A percentile compares a stretch with the other conserved stretches of the same genome.
phyloP scores from a whole-genome alignment of 2,113 vertebrate genomes.

The Leiothrix lutea region DNA sequence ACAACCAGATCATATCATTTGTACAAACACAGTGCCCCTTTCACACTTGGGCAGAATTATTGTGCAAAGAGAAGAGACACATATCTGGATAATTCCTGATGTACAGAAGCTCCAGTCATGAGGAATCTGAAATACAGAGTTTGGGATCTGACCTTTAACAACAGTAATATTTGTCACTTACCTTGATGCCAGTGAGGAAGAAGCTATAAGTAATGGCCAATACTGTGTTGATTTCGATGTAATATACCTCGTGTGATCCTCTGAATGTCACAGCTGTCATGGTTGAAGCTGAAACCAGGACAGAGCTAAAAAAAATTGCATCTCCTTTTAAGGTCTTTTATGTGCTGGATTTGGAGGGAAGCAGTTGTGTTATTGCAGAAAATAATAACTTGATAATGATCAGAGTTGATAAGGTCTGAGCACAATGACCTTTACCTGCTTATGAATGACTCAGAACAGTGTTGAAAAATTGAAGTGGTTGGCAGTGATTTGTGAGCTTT shows the following conservation, averaged over 20 bases:
- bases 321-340: neutral
- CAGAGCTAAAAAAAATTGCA: neutral
- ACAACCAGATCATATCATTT: neutral
- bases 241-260: neutral
- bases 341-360: neutral
- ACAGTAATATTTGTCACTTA: neutral
- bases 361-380: neutral
- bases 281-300: neutral
- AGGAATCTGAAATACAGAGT: neutral
- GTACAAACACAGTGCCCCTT: neutral
- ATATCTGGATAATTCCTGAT: neutral
- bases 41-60: neutral
- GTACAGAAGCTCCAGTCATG: neutral
- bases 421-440: constrained; percentile 51
- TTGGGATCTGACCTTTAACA: constrained; percentile 14
- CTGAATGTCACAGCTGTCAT: neutral
- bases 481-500: constrained; percentile 25
- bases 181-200: neutral
- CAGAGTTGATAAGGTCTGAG: constrained; percentile 8
- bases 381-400: constrained; percentile 36
- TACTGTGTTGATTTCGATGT: neutral
- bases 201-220: neutral
- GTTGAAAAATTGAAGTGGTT: constrained; percentile 41
- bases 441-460: neutral
- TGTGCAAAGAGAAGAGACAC: neutral